phyloP scores from a whole-genome alignment of 2,888 invertebrate genomes.

The Orchesellides sinensis region DNA sequence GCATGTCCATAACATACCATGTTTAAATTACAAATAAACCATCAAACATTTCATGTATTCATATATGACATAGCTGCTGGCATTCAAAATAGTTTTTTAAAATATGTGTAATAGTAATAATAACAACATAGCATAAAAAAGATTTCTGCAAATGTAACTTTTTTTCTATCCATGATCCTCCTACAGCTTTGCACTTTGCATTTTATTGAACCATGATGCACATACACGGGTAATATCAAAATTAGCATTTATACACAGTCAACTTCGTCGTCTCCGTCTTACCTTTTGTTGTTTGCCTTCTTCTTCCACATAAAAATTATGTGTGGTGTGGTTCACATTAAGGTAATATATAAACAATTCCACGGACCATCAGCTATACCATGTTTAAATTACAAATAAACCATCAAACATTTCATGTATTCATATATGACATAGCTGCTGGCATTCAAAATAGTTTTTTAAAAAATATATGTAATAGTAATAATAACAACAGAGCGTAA shows the following conservation, averaged over 20 bases:
- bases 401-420: not conserved
- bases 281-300: no score
- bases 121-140: not conserved
- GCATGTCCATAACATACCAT: not conserved
- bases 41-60: not conserved
- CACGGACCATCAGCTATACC: constrained; percentile 68
- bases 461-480: no score
- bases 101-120: no score
- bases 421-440: not conserved
- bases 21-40: not conserved
- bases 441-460: no score
- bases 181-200: not conserved
- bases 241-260: no score
- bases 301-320: no score
- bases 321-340: not conserved
- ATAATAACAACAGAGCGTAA: no score
- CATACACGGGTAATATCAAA: no score
- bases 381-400: not conserved
- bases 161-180: no score
- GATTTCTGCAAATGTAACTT: not conserved
- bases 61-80: not conserved
- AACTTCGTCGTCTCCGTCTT: no score
- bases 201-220: no score
- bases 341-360: constrained; percentile 52
- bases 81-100: no score